Conservation (phyloP, 1,140 invertebrate species). For the Gryon sp. region DNA sequence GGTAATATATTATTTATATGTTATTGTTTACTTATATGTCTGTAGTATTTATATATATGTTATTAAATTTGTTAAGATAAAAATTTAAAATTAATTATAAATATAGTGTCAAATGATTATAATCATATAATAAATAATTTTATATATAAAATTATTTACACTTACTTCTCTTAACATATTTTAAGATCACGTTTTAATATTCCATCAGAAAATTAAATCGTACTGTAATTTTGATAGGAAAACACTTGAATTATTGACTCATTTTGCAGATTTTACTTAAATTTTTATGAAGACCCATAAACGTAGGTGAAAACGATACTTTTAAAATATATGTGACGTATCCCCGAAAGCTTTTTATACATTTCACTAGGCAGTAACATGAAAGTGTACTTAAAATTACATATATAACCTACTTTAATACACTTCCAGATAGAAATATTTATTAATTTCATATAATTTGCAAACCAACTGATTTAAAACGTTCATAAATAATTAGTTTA, state of each 20-base stretch:
- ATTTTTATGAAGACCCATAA: constrained; percentile 2
- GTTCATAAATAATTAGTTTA: constrained; percentile 23
- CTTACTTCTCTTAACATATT: no score
- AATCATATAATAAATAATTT: no score
- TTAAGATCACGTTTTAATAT: no score
- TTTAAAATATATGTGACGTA: constrained; percentile 6
- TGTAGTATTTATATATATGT: no score
- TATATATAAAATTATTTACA: no score
- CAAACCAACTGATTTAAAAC: not conserved
- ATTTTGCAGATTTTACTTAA: not conserved
- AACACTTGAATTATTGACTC: not conserved
- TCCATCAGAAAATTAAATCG: not conserved
- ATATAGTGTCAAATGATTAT: no score
- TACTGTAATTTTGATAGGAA: no score
- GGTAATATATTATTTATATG: no score
- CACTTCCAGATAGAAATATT: not conserved
- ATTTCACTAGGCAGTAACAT: constrained; percentile 1
- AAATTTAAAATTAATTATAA: no score
- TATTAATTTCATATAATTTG: constrained; percentile 12
- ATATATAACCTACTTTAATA: constrained; percentile 5
- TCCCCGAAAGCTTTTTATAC: constrained; percentile 6
- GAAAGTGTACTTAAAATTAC: constrained; percentile 9
- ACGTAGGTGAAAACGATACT: constrained; percentile 7
- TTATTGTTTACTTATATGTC: no score
- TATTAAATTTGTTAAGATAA: no score